These are phyloP conservation scores for Lasioglossum lativentre DNA, from an alignment of 2,888 invertebrate genomes.

Conservation along the genomic window DNA sequence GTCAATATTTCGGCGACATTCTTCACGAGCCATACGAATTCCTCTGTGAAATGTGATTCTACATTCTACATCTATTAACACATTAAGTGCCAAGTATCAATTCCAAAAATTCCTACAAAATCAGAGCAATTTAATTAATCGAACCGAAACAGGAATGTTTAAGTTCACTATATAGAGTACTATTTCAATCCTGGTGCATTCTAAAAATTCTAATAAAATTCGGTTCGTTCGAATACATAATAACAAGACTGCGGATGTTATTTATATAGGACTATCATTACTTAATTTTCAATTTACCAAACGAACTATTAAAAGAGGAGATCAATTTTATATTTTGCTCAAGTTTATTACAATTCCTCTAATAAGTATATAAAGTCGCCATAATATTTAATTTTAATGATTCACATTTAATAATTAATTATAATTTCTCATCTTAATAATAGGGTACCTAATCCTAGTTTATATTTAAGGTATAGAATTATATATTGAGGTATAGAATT, in stretches of 20 bases:
- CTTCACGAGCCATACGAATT: conserved; percentile 6
- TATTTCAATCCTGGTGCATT: not conserved
- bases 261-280: not conserved
- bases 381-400: too few relatives aligned
- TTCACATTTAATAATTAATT: too few relatives aligned
- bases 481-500: too few relatives aligned
- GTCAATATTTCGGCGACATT: not conserved
- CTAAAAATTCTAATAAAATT: not conserved
- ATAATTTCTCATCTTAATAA: too few relatives aligned
- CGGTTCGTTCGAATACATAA: not conserved
- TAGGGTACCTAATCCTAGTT: too few relatives aligned
- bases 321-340: not conserved
- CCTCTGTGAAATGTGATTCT: not conserved
- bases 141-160: not conserved
- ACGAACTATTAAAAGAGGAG: not conserved
- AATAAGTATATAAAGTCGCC: too few relatives aligned
- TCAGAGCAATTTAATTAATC: not conserved
- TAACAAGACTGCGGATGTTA: not conserved
- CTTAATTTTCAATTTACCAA: not conserved
- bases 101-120: not conserved
- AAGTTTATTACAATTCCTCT: too few relatives aligned
- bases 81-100: not conserved
- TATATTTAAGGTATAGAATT: too few relatives aligned
- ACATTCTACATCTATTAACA: too few relatives aligned
- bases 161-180: not conserved